Evolutionary conservation across 2,888 invertebrate genomes (phyloP).

Genomic region (Athalia cordata): DNA sequence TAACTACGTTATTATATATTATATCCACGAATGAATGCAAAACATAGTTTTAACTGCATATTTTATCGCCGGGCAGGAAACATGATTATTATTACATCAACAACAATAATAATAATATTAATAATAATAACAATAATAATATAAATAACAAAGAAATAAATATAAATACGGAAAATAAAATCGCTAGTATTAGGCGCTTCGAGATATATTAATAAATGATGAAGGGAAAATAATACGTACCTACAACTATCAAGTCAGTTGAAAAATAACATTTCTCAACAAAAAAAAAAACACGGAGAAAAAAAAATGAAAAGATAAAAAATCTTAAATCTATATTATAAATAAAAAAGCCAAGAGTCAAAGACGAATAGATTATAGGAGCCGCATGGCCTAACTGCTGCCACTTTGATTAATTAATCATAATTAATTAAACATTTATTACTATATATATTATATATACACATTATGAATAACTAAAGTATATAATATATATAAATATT

Average conservation of each 20-base stretch:
- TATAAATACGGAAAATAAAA: slow-evolving; percentile 50
- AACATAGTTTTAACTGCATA: no score
- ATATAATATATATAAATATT: no score
- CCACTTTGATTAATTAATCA: slow-evolving; percentile 70
- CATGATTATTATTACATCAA: no score
- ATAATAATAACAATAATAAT: no score
- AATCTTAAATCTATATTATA: slow-evolving; percentile 50
- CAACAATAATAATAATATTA: no score
- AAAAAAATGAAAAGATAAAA: slow-evolving; percentile 7
- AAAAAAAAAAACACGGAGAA: slow-evolving; percentile 2
- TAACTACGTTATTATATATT: no score
- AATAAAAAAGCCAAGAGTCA: slow-evolving; percentile 70
- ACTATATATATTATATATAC: slow-evolving; percentile 53
- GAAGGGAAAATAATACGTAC: slow-evolving; percentile 10
- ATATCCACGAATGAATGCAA: no score
- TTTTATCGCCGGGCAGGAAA: no score
- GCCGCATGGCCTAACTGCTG: slow-evolving; percentile 74
- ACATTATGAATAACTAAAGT: background rate
- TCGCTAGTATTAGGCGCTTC: slow-evolving; percentile 71
- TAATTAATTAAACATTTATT: slow-evolving; percentile 61
- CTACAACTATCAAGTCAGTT: slow-evolving; percentile 38
- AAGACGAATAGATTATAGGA: slow-evolving; percentile 71
- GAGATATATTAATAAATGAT: slow-evolving; percentile 53
- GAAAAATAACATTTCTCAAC: slow-evolving; percentile 63
- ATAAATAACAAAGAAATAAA: background rate